phyloP scores from a whole-genome alignment of 2,113 vertebrate species.

The Archocentrus centrarchus region DNA sequence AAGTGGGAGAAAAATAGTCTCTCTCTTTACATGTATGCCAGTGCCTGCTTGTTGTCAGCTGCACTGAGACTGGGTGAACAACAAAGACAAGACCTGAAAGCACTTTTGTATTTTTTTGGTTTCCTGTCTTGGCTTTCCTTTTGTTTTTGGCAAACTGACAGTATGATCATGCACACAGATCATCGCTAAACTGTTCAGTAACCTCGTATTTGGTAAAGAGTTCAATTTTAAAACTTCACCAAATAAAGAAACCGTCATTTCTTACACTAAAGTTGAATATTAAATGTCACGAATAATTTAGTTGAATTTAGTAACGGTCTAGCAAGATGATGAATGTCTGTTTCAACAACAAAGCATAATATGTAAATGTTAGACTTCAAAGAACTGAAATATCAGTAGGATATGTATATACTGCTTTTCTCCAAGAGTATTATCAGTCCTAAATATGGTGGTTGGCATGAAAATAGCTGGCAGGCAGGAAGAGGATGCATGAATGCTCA shows the following conservation, averaged over 20 bases:
- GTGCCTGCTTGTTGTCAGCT: conserved; percentile 22
- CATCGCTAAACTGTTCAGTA: conserved; percentile 35
- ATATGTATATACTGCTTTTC: conserved; percentile 29
- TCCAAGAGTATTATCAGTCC: conserved; percentile 24
- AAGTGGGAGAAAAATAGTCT: conserved; percentile 42
- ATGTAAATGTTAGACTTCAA: conserved; percentile 60
- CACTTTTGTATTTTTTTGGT: not conserved
- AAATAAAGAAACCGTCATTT: conserved; percentile 18
- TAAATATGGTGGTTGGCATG: conserved; percentile 5
- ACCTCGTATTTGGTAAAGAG: conserved; percentile 17
- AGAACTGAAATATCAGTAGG: conserved; percentile 27
- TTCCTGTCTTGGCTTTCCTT: conserved; percentile 5
- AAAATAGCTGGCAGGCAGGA: conserved; percentile 2
- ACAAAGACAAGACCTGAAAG: not conserved
- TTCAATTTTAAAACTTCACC: conserved; percentile 39
- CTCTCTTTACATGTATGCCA: conserved; percentile 12
- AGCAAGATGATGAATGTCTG: not conserved
- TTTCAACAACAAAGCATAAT: conserved; percentile 29
- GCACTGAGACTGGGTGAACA: not conserved
- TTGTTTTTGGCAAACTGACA: conserved; percentile 19
- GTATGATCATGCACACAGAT: conserved; percentile 18
- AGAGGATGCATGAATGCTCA: conserved; percentile 2
- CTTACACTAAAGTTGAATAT: conserved; percentile 50
- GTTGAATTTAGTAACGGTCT: conserved; percentile 45
- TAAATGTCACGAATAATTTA: conserved; percentile 64